A percentile compares a stretch with the other conserved stretches of the same genome.
Conservation (phyloP, 2,888 invertebrate genomes). For the Omphaloscelis lunosa region DNA sequence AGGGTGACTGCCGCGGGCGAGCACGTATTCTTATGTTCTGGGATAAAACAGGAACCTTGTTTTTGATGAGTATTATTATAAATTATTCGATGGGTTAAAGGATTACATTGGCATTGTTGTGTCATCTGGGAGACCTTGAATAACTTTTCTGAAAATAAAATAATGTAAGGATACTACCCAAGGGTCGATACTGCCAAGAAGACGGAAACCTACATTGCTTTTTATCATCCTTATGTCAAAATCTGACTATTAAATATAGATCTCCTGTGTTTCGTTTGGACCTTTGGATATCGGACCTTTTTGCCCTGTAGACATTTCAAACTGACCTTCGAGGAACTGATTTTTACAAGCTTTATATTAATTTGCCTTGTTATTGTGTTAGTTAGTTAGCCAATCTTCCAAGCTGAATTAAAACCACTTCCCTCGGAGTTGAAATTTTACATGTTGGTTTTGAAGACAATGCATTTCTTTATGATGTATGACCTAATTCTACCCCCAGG, state of each 20-base stretch:
- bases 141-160: slow-evolving; percentile 2
- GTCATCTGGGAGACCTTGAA: neutral
- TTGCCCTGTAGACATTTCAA: neutral
- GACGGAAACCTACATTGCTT: neutral
- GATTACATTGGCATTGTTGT: slow-evolving; percentile 30
- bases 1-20: slow-evolving; percentile 61
- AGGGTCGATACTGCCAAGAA: neutral
- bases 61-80: slow-evolving; percentile 33
- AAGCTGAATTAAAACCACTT: too few species aligned
- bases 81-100: slow-evolving; percentile 28
- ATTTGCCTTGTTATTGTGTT: too few species aligned
- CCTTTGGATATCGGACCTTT: neutral
- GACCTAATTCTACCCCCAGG: too few species aligned
- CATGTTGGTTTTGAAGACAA: too few species aligned
- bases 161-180: neutral
- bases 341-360: too few species aligned
- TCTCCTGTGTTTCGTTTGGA: neutral
- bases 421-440: too few species aligned
- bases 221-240: neutral
- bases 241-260: too few species aligned
- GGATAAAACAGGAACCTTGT: slow-evolving; percentile 63
- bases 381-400: too few species aligned
- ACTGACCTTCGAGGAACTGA: neutral
- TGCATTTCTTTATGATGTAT: too few species aligned
- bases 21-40: slow-evolving; percentile 57